These are phyloP conservation scores for Teleogryllus occipitalis DNA, from an alignment of 1,140 invertebrate species.

Conservation along the genomic window DNA sequence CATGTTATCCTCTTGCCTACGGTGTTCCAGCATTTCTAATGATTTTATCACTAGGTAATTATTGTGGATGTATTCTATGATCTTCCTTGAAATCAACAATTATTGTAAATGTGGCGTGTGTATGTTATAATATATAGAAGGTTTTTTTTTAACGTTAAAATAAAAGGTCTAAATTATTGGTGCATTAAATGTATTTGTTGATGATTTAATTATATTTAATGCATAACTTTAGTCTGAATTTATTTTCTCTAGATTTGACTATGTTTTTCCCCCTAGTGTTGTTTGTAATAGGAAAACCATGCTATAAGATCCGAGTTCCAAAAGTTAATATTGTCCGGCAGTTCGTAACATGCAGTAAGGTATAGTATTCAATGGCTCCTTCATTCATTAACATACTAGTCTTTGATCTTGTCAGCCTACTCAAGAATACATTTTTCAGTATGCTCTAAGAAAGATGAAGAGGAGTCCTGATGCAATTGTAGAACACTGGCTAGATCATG, in stretches of 20 bases:
- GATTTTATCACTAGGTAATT: conserved; percentile 50
- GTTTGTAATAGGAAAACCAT: conserved; percentile 56
- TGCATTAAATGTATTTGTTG: too few species aligned
- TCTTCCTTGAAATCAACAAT: too few species aligned
- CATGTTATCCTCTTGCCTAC: conserved; percentile 71
- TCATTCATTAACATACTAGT: too few species aligned
- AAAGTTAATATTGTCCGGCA: conserved; percentile 58
- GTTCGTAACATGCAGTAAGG: conserved; percentile 53
- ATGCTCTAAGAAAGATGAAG: conserved; percentile 22
- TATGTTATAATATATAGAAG: too few species aligned
- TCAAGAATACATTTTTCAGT: conserved; percentile 14
- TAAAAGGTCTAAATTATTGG: too few species aligned
- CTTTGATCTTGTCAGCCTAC: too few species aligned
- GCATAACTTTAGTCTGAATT: too few species aligned
- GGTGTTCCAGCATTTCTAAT: conserved; percentile 63
- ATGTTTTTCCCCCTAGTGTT: conserved; percentile 42
- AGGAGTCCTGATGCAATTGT: conserved; percentile 29
- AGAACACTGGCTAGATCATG: conserved; percentile 75
- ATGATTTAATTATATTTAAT: too few species aligned
- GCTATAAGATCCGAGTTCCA: conserved; percentile 58
- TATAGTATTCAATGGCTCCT: conserved; percentile 37
- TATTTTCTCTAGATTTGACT: too few species aligned
- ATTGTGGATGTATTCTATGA: not conserved
- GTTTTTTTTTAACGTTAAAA: too few species aligned
- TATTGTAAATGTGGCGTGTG: too few species aligned